Evolutionary conservation across 2,888 invertebrate genomes (phyloP).

Genomic region (Rhorus exstirpatorius): DNA sequence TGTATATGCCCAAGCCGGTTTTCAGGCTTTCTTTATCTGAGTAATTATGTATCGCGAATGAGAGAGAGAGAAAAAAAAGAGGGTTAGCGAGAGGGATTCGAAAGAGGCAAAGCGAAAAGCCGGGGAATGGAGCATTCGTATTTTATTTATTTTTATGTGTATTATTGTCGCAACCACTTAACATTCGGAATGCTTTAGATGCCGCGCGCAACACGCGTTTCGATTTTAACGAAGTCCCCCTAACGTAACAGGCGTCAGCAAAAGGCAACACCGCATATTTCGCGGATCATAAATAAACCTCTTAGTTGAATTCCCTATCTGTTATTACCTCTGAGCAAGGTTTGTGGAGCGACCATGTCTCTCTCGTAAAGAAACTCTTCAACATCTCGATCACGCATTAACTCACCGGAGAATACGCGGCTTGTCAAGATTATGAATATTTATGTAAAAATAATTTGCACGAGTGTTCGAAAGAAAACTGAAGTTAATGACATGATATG

Average conservation of each 20-base stretch:
- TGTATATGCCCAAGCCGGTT: constrained; percentile 64
- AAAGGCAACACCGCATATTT: constrained; percentile 18
- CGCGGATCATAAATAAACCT: constrained; percentile 41
- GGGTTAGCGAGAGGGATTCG: neutral
- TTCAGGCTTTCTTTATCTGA: constrained; percentile 65
- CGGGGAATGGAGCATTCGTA: constrained; percentile 6
- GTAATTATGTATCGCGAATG: constrained; percentile 56
- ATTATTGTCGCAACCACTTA: constrained; percentile 55
- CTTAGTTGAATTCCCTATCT: constrained; percentile 59
- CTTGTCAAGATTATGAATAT: no score
- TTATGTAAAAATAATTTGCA: no score
- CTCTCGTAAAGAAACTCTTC: neutral
- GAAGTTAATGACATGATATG: no score
- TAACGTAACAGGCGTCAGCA: neutral
- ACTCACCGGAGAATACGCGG: no score
- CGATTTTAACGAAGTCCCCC: constrained; percentile 53
- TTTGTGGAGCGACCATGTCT: neutral
- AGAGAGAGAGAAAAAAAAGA: constrained; percentile 17
- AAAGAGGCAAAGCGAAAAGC: constrained; percentile 1
- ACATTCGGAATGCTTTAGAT: constrained; percentile 47
- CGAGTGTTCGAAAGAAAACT: no score
- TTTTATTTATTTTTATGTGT: constrained; percentile 54
- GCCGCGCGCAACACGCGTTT: constrained; percentile 35
- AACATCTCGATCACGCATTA: constrained; percentile 1
- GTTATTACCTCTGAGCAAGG: constrained; percentile 38